phyloP scores from a whole-genome alignment of 2,113 vertebrate genomes.

The Mobula birostris region DNA sequence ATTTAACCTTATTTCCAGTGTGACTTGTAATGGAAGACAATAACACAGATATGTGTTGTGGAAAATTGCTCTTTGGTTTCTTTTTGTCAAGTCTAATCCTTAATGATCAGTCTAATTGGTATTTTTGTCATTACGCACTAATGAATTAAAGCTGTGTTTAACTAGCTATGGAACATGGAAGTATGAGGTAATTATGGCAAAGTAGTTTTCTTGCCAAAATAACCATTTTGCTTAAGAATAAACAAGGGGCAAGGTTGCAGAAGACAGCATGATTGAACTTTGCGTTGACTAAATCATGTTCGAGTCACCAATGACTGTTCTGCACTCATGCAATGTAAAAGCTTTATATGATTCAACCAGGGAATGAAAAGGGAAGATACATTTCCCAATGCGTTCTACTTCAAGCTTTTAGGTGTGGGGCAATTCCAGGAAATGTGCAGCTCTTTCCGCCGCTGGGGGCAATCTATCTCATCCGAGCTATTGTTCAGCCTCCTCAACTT shows the following conservation, averaged over 20 bases:
- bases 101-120: constrained; percentile 14
- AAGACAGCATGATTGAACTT: neutral
- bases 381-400: neutral
- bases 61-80: neutral
- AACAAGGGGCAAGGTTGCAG: constrained; percentile 10
- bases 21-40: neutral
- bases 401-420: neutral
- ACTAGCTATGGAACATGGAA: neutral
- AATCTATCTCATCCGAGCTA: too few relatives aligned
- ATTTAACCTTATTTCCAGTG: neutral
- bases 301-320: neutral
- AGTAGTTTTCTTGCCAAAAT: constrained; percentile 4
- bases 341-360: neutral
- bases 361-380: neutral
- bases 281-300: neutral
- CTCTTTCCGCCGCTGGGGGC: too few relatives aligned
- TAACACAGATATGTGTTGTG: neutral
- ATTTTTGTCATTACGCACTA: neutral
- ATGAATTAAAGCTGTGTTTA: constrained; percentile 5
- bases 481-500: too few relatives aligned
- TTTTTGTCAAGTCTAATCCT: neutral
- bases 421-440: neutral
- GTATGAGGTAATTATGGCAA: constrained; percentile 20
- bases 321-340: neutral
- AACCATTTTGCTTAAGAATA: neutral